Conservation (phyloP, 2,797 vertebrate genomes). For the Brotula barbata region DNA sequence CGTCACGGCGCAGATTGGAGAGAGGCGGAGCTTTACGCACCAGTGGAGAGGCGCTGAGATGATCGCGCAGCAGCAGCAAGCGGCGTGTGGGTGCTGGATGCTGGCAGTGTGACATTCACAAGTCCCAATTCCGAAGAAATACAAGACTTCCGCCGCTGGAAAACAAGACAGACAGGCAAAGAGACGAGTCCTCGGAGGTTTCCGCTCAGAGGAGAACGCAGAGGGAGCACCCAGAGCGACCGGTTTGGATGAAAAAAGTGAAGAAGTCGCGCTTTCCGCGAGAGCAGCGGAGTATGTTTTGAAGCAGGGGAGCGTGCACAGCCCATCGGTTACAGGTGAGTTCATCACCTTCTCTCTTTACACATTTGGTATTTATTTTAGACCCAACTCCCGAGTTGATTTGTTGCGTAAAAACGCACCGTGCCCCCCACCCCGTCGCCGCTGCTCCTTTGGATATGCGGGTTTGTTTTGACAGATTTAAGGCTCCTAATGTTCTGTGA, state of each 20-base stretch:
- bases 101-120: slow-evolving; percentile 6
- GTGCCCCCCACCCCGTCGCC: no score
- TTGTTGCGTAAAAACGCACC: no score
- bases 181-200: no score
- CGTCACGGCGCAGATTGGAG: slow-evolving; percentile 17
- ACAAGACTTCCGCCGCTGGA: background rate
- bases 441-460: no score
- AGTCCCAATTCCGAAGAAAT: background rate
- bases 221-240: slow-evolving; percentile 1
- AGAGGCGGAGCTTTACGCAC: slow-evolving; percentile 52
- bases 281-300: slow-evolving; percentile 59
- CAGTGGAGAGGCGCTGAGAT: slow-evolving; percentile 12
- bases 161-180: background rate
- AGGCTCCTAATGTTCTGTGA: no score
- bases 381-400: no score
- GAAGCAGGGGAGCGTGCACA: slow-evolving; percentile 10
- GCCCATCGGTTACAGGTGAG: slow-evolving; percentile 61
- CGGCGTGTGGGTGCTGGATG: slow-evolving; percentile 45
- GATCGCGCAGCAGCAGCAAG: slow-evolving; percentile 18
- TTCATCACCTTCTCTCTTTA: no score
- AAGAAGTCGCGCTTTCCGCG: slow-evolving; percentile 28
- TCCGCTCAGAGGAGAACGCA: background rate
- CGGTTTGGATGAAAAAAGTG: slow-evolving; percentile 38
- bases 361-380: no score
- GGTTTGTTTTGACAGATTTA: no score